Conservation (phyloP, 2,888 invertebrate species). For the Agrotis ipsilon region DNA sequence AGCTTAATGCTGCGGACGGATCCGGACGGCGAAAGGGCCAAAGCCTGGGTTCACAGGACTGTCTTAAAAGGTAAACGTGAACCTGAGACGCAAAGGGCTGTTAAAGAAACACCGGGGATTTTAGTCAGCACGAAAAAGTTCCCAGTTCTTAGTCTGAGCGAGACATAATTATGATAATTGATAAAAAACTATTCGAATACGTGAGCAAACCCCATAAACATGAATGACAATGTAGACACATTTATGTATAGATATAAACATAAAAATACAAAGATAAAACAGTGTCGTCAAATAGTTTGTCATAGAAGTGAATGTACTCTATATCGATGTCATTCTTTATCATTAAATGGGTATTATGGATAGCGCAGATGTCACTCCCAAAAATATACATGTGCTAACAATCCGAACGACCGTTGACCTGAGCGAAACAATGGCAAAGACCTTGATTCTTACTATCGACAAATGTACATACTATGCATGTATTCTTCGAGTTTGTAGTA, state of each 20-base stretch:
- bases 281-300: conserved; percentile 2
- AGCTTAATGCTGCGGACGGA: too few species aligned
- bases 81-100: too few species aligned
- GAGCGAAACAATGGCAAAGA: conserved; percentile 48
- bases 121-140: too few species aligned
- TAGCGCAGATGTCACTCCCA: conserved; percentile 53
- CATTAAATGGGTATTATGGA: conserved; percentile 36
- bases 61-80: too few species aligned
- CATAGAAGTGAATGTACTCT: conserved; percentile 45
- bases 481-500: conserved; percentile 23
- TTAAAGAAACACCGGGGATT: too few species aligned
- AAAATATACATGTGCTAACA: conserved; percentile 52
- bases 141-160: too few species aligned
- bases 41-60: too few species aligned
- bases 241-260: neutral
- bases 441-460: conserved; percentile 46
- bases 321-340: conserved; percentile 30
- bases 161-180: too few species aligned
- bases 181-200: neutral
- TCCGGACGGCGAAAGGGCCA: too few species aligned
- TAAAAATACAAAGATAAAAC: conserved; percentile 12
- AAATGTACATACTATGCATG: conserved; percentile 1
- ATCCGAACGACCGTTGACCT: conserved; percentile 52
- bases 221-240: neutral
- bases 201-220: neutral